Evolutionary conservation across 1,140 invertebrate genomes (phyloP).

Genomic region (Drosophila ficusphila): DNA sequence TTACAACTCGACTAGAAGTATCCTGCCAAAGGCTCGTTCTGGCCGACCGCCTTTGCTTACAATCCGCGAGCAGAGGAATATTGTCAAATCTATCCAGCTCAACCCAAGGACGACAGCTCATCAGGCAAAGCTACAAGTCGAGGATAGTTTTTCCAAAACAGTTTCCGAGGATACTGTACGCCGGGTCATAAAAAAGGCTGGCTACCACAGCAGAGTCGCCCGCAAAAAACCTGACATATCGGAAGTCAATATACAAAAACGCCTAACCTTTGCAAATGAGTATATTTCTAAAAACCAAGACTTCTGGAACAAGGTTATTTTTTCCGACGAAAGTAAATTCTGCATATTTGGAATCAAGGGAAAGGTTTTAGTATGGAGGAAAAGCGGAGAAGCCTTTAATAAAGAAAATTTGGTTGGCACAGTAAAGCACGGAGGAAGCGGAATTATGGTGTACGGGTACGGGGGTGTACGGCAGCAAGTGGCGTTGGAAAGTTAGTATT

Average conservation of each 20-base stretch:
- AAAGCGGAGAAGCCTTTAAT: neutral
- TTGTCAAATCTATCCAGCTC: too few species aligned
- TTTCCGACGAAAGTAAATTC: slow-evolving; percentile 68
- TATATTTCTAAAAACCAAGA: slow-evolving; percentile 15
- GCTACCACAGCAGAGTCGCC: neutral
- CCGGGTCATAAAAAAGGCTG: neutral
- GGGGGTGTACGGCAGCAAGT: neutral
- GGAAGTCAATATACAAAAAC: slow-evolving; percentile 39
- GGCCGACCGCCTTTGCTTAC: too few species aligned
- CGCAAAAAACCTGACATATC: slow-evolving; percentile 45
- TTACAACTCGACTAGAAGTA: too few species aligned
- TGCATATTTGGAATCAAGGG: slow-evolving; percentile 45
- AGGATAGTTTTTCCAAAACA: neutral
- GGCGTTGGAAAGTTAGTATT: too few species aligned
- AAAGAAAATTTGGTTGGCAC: slow-evolving; percentile 62
- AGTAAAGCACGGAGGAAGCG: slow-evolving; percentile 59
- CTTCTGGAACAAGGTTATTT: slow-evolving; percentile 50
- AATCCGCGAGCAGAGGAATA: too few species aligned
- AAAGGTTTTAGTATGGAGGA: neutral
- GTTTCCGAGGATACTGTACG: slow-evolving; percentile 4
- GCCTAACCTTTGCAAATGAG: slow-evolving; percentile 46
- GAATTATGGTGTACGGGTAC: neutral
- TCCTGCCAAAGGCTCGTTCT: too few species aligned
- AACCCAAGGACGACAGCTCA: too few species aligned
- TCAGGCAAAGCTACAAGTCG: neutral